Conservation (phyloP, 2,113 vertebrate genomes). For the Psilopsiagon aurifrons region DNA sequence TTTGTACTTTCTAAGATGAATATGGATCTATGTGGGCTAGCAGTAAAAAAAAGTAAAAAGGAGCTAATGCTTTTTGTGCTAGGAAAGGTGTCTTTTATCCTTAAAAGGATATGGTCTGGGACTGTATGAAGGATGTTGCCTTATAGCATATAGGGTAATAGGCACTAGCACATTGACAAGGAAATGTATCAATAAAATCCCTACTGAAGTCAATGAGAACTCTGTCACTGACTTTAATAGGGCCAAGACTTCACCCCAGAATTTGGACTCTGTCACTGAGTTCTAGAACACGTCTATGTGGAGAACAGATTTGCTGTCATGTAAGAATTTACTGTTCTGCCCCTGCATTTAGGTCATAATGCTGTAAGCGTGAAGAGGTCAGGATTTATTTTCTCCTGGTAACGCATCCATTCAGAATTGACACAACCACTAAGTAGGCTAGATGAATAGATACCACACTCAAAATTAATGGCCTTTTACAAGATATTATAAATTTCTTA, state of each 20-base stretch:
- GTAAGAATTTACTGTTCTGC: conserved; percentile 11
- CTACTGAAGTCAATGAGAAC: neutral
- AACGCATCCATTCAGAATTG: conserved; percentile 2
- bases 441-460: neutral
- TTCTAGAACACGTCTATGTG: rapidly evolving
- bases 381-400: conserved; percentile 5
- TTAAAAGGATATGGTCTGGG: neutral
- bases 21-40: neutral
- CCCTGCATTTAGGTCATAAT: neutral
- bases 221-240: neutral
- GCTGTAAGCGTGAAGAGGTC: neutral
- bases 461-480: conserved; percentile 4
- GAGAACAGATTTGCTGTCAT: neutral
- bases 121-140: rapidly evolving
- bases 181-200: neutral
- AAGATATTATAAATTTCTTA: neutral
- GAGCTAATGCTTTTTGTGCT: neutral
- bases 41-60: neutral
- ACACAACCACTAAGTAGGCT: neutral
- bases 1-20: neutral
- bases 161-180: neutral
- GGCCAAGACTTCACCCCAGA: neutral
- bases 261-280: neutral
- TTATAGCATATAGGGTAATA: neutral
- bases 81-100: neutral